A percentile compares a stretch with the other conserved stretches of the same genome.
Evolutionary conservation across 2,797 vertebrate species (phyloP).

Genomic region (Meriones psammophilus): DNA sequence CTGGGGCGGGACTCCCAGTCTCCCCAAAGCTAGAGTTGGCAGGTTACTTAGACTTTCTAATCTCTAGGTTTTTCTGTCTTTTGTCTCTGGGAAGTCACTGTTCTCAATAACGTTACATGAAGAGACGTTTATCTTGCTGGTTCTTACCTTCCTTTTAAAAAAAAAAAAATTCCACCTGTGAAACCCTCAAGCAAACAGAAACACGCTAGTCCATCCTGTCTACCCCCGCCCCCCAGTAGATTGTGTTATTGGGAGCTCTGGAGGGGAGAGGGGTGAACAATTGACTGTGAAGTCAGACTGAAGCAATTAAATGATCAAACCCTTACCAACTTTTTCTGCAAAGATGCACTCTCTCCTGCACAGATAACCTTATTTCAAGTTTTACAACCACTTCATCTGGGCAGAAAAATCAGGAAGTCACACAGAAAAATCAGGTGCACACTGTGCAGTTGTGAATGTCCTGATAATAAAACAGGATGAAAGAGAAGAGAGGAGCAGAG

Average conservation of each 20-base stretch:
- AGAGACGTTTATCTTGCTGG: constrained; percentile 74
- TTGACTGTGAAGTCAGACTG: constrained; percentile 84
- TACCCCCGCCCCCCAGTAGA: background rate
- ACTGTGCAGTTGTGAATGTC: constrained; percentile 81
- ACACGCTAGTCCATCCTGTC: constrained; percentile 70
- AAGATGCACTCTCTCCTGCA: constrained; percentile 80
- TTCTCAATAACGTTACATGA: constrained; percentile 77
- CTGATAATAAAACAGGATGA: constrained; percentile 82
- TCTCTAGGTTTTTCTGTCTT: constrained; percentile 80
- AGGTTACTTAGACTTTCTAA: constrained; percentile 78
- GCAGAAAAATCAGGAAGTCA: constrained; percentile 88
- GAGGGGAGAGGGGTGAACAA: constrained; percentile 73
- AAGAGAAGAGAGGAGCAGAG: constrained; percentile 80
- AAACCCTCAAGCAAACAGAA: constrained; percentile 83
- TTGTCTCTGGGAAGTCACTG: constrained; percentile 80
- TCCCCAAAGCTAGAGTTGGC: constrained; percentile 81
- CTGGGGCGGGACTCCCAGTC: constrained; percentile 68
- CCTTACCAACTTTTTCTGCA: constrained; percentile 84
- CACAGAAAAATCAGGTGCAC: constrained; percentile 76
- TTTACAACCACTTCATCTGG: constrained; percentile 86
- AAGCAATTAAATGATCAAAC: constrained; percentile 87
- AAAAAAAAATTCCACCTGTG: constrained; percentile 46
- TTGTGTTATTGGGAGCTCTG: constrained; percentile 85
- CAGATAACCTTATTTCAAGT: constrained; percentile 86
- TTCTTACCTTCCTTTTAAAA: constrained; percentile 65